Conservation (phyloP, 2,888 invertebrate genomes). For the Lymantria monacha region DNA sequence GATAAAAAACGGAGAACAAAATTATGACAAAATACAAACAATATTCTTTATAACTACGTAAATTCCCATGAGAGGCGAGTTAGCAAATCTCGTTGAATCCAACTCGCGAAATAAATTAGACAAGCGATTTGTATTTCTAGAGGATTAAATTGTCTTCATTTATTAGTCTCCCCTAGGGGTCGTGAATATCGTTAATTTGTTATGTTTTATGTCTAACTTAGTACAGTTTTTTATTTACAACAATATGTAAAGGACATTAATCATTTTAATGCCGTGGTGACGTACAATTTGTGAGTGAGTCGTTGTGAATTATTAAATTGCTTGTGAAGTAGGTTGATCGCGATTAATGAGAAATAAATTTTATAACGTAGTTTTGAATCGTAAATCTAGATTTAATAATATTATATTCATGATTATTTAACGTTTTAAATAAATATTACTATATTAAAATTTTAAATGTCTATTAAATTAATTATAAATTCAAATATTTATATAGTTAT, state of each 20-base stretch:
- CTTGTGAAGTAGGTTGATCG: neutral
- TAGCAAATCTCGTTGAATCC: constrained; percentile 49
- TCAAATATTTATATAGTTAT: no score
- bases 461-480: no score
- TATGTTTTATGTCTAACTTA: constrained; percentile 10
- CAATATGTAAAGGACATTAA: constrained; percentile 18
- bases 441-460: no score
- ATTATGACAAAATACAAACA: neutral
- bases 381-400: no score
- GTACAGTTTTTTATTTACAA: constrained; percentile 10
- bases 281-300: constrained; percentile 9
- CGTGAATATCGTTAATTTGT: constrained; percentile 30
- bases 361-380: neutral
- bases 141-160: constrained; percentile 69
- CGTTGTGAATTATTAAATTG: constrained; percentile 2
- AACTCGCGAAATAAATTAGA: constrained; percentile 63
- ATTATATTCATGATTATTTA: no score
- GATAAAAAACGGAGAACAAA: no score
- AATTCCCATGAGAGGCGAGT: constrained; percentile 37
- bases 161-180: constrained; percentile 46
- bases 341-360: neutral
- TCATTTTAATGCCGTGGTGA: constrained; percentile 12
- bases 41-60: constrained; percentile 28
- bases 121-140: constrained; percentile 59
- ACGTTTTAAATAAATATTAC: no score